Evolutionary conservation across 2,888 invertebrate genomes (phyloP).

Genomic region (Archips crataeganus): DNA sequence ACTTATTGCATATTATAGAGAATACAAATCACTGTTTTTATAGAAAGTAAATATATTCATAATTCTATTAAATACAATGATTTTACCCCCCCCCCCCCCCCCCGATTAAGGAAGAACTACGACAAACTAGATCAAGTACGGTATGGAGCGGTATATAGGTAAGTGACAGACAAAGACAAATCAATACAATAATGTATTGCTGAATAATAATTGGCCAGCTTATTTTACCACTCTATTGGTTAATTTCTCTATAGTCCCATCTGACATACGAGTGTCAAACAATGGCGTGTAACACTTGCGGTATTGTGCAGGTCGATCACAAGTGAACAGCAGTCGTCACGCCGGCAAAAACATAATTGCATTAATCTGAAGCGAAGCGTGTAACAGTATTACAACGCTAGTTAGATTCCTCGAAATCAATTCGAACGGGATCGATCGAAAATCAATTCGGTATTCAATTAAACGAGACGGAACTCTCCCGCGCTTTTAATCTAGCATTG

Average conservation of each 20-base stretch:
- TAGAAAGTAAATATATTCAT: too few species aligned
- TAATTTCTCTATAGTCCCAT: neutral
- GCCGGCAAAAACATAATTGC: conserved; percentile 62
- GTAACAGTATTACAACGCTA: conserved; percentile 67
- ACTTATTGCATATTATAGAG: too few species aligned
- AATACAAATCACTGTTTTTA: too few species aligned
- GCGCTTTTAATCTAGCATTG: conserved; percentile 76
- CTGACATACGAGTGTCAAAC: neutral
- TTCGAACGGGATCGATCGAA: conserved; percentile 73
- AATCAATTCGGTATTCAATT: conserved; percentile 81
- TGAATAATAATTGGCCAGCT: too few species aligned
- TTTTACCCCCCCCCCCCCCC: too few species aligned
- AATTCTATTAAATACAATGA: too few species aligned
- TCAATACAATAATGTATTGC: too few species aligned
- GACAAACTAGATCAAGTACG: too few species aligned
- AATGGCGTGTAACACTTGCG: neutral
- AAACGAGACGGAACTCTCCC: conserved; percentile 74
- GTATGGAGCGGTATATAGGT: too few species aligned
- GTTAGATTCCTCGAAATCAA: conserved; percentile 69
- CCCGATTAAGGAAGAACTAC: too few species aligned
- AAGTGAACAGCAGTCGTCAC: conserved; percentile 46
- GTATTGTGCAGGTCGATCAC: conserved; percentile 20
- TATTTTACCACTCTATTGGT: too few species aligned
- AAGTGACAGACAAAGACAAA: too few species aligned
- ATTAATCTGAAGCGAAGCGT: conserved; percentile 60